Evolutionary conservation across 1,140 invertebrate genomes (phyloP), one percentile per base, ranked within the genome.

Genomic region (Temnothorax curvispinosus): DNA sequence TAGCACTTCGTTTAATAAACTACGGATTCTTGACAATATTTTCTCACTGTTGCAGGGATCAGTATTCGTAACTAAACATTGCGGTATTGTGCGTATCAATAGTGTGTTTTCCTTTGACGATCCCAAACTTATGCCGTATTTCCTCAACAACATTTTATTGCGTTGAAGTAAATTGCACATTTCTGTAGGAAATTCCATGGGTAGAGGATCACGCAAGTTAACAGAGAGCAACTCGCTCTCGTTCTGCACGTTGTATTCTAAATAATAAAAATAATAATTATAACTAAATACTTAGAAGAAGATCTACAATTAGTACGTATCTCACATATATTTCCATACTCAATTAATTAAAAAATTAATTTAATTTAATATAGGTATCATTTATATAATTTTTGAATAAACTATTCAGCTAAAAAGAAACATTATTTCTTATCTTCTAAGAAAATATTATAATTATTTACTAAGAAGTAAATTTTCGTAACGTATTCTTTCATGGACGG

Each of bases 401-500:
- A 38, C 15, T 64, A 62, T 38, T 38, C 15, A 27, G 0, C 38
- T 58, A 27, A 58, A 18, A 41, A 44, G 11, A 32, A 64, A 1
- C 15, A 18, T 8, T 11, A 78, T 65, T 15, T 77, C n/a, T 67
- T 56, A 52, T 74, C 9, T 1, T 13, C 11, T 54, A n/a, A 58
- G 7, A 69, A 84, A 74, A 11, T 85, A 74, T 72, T 56, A 9
- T 52, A 47, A 87, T 67, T 60, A 13, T 13, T 74, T 92, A 95
- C 95, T 88, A 81, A 90, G 71, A 72, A 95, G 86, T 21, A 95
- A 91, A 76, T 93, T 82, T 88, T 95, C 95, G 74, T 95, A 95
- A 71, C 94, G 93, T 88, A 95, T 95, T 87, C 95, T 93, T 91
- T 95, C 95, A 71, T 95, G 93, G 72, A 93, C 87, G 6, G 95